A percentile compares a stretch with the other conserved stretches of the same genome.
Evolutionary conservation across 2,797 vertebrate species (phyloP).

Genomic region (Aeoliscus strigatus): DNA sequence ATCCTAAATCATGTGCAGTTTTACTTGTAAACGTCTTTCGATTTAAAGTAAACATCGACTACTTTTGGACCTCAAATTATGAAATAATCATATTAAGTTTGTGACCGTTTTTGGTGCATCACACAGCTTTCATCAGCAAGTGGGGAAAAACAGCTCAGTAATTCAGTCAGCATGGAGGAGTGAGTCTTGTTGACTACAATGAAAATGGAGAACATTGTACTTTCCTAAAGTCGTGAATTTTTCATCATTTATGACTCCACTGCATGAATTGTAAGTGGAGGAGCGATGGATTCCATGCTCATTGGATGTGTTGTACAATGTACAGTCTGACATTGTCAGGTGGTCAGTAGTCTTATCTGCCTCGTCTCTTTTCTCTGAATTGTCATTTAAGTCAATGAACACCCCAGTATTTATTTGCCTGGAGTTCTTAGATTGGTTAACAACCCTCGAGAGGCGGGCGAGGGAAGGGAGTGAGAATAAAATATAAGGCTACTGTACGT

Average conservation of each 20-base stretch:
- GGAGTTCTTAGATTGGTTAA: constrained; percentile 42
- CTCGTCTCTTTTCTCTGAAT: constrained; percentile 42
- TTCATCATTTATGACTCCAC: constrained; percentile 20
- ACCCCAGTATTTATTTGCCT: constrained; percentile 61
- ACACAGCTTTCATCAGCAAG: too few species aligned
- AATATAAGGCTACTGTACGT: constrained; percentile 82
- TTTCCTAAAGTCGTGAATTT: not conserved
- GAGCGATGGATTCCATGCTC: not conserved
- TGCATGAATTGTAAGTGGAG: constrained; percentile 11
- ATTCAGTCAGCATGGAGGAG: too few species aligned
- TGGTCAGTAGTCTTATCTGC: constrained; percentile 29
- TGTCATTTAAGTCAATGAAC: constrained; percentile 60
- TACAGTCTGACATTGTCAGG: constrained; percentile 29
- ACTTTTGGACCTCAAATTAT: not conserved
- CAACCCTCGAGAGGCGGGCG: constrained; percentile 50
- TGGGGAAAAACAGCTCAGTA: too few species aligned
- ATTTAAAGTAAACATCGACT: not conserved
- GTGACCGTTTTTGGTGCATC: not conserved
- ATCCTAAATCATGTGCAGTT: constrained; percentile 6
- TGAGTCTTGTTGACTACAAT: too few species aligned
- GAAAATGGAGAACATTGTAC: too few species aligned
- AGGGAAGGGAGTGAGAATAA: constrained; percentile 64
- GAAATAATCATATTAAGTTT: not conserved
- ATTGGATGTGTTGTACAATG: constrained; percentile 13
- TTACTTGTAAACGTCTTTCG: constrained; percentile 1